Evolutionary conservation across 2,797 vertebrate genomes (phyloP).

Genomic region (Scolopax rusticola): DNA sequence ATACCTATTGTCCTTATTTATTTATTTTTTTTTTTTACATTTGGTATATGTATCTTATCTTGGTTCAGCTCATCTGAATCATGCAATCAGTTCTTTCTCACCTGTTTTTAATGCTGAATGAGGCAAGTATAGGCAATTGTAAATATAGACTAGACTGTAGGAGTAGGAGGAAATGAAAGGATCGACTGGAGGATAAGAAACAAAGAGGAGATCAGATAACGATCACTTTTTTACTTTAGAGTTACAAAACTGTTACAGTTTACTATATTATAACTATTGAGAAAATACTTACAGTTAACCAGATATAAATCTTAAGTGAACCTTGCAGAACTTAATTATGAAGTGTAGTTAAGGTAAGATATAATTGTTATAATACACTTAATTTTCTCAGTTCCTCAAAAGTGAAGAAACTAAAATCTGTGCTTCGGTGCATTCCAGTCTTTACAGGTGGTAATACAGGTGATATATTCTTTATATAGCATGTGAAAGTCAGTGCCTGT

Average conservation of each 20-base stretch:
- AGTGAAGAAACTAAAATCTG: neutral
- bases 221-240: neutral
- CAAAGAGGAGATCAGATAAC: neutral
- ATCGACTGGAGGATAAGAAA: neutral
- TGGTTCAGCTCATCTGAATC: neutral
- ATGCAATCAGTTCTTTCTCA: no score
- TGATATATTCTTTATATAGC: neutral
- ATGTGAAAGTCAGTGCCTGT: neutral
- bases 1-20: neutral
- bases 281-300: neutral
- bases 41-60: neutral
- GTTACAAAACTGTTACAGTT: neutral
- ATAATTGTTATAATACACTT: neutral
- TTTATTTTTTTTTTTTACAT: neutral
- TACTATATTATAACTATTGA: neutral
- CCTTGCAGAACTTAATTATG: neutral
- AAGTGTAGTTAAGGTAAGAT: neutral
- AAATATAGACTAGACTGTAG: conserved; percentile 9
- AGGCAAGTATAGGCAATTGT: neutral
- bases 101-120: no score
- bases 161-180: conserved; percentile 1
- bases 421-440: neutral
- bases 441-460: neutral
- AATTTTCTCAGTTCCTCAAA: neutral
- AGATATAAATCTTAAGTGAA: neutral